A percentile compares a stretch with the other conserved stretches of the same genome.
Conservation (phyloP, 2,888 invertebrate species). For the Coremacera marginata region DNA sequence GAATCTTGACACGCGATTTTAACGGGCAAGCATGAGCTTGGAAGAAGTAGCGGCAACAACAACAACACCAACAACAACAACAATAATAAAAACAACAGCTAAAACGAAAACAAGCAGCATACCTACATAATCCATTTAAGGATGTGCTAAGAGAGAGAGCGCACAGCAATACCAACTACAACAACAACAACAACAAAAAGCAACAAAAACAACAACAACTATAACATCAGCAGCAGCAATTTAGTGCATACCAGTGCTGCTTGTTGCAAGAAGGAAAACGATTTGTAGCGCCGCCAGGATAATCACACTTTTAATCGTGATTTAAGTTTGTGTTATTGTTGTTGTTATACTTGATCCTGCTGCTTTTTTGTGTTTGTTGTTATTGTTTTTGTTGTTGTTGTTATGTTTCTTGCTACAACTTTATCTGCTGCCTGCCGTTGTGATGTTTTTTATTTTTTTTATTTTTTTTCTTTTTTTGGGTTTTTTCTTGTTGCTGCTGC, state of each 20-base stretch:
- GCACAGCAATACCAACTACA: neutral
- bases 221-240: slow-evolving; percentile 32
- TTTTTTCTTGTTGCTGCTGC: neutral
- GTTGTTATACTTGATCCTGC: slow-evolving; percentile 7
- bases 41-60: neutral
- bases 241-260: slow-evolving; percentile 45
- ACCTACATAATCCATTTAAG: slow-evolving; percentile 16
- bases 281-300: slow-evolving; percentile 68
- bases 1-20: slow-evolving; percentile 31
- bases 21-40: slow-evolving; percentile 7
- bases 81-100: slow-evolving; percentile 1
- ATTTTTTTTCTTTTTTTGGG: too few relatives aligned
- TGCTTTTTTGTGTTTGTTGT: neutral
- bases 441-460: neutral
- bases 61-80: neutral
- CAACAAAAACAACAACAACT: neutral
- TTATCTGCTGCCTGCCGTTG: slow-evolving; percentile 1
- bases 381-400: neutral
- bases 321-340: slow-evolving; percentile 57
- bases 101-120: slow-evolving; percentile 17
- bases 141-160: neutral
- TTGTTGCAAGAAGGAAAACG: slow-evolving; percentile 49
- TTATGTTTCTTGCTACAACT: neutral
- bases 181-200: slow-evolving; percentile 5
- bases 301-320: slow-evolving; percentile 69